Base-by-base conservation (phyloP, 2,888 invertebrate genomes). In the Nephrotoma guestfalica region DNA sequence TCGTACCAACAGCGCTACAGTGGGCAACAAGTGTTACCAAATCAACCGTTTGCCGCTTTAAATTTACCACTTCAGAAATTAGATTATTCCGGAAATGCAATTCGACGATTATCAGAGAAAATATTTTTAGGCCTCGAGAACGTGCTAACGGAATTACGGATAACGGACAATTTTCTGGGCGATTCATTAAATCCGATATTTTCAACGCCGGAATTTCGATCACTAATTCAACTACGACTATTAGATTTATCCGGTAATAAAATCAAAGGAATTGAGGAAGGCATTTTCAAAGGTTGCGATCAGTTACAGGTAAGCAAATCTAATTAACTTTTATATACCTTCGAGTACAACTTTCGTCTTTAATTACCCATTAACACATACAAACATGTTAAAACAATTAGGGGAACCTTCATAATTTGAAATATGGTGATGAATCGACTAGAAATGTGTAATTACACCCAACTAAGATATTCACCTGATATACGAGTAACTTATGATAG, bases 101-200 rank as follows among this genome's bases (percentile, higher is more conserved):
- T 98, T 4, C 92, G 97, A 85, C 93, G 96, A 87, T 91, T 98
- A 85, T 95, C 96, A 3, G 97, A 97, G 88, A 93, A 96, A 86
- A 92, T 96, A 1, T 93, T 97, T 84, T 86, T 41, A 40, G 71
- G 45, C 11, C 83, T 83, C 47, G 92, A 93, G 89, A 93, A 93
- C 1, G 94, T 94, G 9, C 92, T 97, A 57, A 94, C 94, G 30
- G 95, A 95, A 89, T 90, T 97, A 57, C 93, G 94, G 15, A 91
- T 98, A 86, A 93, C 95, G 42, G 94, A 96, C 89, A 98, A 98
- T 90, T 92, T 96, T n/a, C 93, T 98, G 42, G 97, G 97, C 0
- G 97, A 97, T 90, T 96, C 96, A 89, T 92, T 97, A 42, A 97
- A 97, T 91, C 97, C 97, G 0, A 97, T 97, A 88, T 97, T 97